A percentile compares a stretch with the other conserved stretches of the same genome.
Conservation (phyloP, 2,113 vertebrate genomes). For the Catagonus wagneri region DNA sequence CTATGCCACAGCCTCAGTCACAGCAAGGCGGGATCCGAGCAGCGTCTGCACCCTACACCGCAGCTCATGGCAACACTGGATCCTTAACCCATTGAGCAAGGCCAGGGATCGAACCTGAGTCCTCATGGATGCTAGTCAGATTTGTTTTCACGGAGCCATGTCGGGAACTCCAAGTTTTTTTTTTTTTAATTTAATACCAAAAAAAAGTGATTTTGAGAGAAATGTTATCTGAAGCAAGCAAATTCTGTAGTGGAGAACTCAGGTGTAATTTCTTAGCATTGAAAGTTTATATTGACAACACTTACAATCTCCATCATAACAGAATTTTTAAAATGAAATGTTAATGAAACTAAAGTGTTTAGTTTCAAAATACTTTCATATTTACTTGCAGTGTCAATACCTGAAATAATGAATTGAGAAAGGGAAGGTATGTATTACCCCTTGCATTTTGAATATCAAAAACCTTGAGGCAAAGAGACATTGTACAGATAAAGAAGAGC, state of each 20-base stretch:
- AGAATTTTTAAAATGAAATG: not conserved
- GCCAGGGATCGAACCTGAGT: too few species aligned
- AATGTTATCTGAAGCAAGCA: not conserved
- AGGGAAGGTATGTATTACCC: not conserved
- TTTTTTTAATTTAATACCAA: not conserved
- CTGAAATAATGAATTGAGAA: not conserved
- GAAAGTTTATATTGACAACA: conserved; percentile 11
- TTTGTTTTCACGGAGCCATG: too few species aligned
- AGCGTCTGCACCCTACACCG: too few species aligned
- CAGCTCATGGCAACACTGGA: too few species aligned
- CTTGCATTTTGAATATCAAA: conserved; percentile 41
- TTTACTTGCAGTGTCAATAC: not conserved
- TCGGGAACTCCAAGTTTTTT: too few species aligned
- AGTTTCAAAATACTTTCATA: conserved; percentile 46
- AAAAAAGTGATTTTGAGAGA: not conserved
- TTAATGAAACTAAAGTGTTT: not conserved
- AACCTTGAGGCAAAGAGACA: conserved; percentile 7
- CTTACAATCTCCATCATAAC: not conserved
- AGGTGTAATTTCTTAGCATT: conserved; percentile 37
- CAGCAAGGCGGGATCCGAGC: too few species aligned
- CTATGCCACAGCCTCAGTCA: too few species aligned
- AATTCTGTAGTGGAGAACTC: not conserved
- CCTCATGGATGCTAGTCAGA: too few species aligned
- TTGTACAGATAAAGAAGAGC: not conserved
- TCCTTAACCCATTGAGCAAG: too few species aligned